Evolutionary conservation across 2,797 vertebrate genomes (phyloP).

Genomic region (Sebastes miniatus): DNA sequence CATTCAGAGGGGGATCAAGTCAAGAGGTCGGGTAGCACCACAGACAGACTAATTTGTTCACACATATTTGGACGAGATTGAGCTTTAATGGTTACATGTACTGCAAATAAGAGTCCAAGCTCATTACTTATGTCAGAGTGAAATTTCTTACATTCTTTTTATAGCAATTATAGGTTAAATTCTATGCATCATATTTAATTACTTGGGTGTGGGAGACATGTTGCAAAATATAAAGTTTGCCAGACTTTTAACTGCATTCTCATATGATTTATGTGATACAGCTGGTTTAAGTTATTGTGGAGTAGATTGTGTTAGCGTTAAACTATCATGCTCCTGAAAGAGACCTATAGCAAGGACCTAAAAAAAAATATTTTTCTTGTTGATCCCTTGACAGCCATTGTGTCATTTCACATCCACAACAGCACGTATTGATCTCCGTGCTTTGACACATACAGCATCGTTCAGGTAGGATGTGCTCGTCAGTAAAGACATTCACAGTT

Average conservation of each 20-base stretch:
- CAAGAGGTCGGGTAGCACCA: constrained; percentile 30
- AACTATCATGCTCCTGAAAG: neutral
- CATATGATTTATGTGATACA: neutral
- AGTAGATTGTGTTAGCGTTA: neutral
- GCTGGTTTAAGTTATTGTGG: neutral
- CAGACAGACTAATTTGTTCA: constrained; percentile 49
- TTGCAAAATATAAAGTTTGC: neutral
- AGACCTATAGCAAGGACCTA: neutral
- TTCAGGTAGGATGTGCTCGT: constrained; percentile 32
- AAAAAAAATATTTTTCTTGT: neutral
- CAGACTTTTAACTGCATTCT: neutral
- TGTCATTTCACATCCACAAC: constrained; percentile 15
- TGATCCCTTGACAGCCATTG: neutral
- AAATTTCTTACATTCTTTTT: neutral
- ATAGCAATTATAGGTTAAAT: neutral
- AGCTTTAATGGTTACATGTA: neutral
- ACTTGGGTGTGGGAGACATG: neutral
- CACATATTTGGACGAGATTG: constrained; percentile 22
- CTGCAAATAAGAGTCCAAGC: neutral
- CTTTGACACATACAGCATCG: constrained; percentile 35
- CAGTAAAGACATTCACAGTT: constrained; percentile 47
- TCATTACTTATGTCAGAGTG: neutral
- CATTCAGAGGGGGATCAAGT: constrained; percentile 37
- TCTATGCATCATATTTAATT: neutral
- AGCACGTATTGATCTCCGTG: constrained; percentile 36